phyloP scores from a whole-genome alignment of 2,113 vertebrate species.

The Sinocyclocheilus rhinocerous region DNA sequence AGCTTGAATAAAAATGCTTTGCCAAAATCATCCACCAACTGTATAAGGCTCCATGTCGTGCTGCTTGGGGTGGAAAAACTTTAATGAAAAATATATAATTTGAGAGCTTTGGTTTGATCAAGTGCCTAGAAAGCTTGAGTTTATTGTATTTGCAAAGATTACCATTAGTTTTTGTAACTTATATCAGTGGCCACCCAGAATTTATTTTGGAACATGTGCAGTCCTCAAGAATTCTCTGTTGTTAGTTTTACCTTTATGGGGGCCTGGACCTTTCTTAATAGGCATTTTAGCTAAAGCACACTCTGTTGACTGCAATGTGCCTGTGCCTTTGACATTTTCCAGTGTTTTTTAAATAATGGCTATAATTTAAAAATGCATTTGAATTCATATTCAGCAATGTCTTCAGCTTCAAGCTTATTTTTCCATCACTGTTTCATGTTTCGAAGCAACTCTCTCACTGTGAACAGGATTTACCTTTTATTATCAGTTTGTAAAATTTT shows the following conservation, averaged over 20 bases:
- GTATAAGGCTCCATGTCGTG: conserved; percentile 35
- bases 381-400: not conserved
- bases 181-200: conserved; percentile 29
- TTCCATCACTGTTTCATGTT: conserved; percentile 2
- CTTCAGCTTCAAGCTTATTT: not conserved
- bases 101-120: conserved; percentile 42
- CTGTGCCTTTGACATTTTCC: not conserved
- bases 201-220: conserved; percentile 17
- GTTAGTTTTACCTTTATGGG: conserved; percentile 1
- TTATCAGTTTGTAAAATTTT: not conserved
- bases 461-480: conserved; percentile 11
- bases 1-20: conserved; percentile 47
- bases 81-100: conserved; percentile 39
- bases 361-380: not conserved
- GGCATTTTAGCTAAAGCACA: not conserved
- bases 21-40: conserved; percentile 40
- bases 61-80: conserved; percentile 11
- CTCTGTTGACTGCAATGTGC: not conserved
- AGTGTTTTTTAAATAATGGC: not conserved
- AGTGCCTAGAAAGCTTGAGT: conserved; percentile 9
- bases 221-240: not conserved
- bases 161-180: conserved; percentile 16
- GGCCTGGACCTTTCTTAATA: conserved; percentile 5
- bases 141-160: conserved; percentile 25
- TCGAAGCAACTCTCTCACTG: not conserved